A percentile compares a stretch with the other conserved stretches of the same genome.
phyloP scores from a whole-genome alignment of 2,113 vertebrate species.

The Actinemys pallida region DNA sequence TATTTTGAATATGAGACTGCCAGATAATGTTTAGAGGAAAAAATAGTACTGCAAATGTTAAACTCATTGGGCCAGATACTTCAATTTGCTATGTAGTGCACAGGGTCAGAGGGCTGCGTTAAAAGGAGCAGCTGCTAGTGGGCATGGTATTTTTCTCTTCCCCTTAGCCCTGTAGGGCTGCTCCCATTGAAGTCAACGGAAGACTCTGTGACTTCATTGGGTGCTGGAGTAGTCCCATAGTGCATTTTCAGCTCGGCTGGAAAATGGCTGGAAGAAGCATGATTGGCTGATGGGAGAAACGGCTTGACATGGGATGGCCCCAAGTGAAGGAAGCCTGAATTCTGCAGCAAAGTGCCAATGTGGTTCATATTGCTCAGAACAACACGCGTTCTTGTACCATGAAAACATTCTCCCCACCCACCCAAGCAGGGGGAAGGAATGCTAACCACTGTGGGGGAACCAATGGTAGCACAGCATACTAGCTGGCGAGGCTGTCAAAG shows the following conservation, averaged over 20 bases:
- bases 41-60: neutral
- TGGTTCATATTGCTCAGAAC: rapidly evolving
- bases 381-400: neutral
- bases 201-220: conserved; percentile 34
- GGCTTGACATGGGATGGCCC: neutral
- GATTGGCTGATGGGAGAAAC: neutral
- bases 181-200: conserved; percentile 56
- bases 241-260: conserved; percentile 25
- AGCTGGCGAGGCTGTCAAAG: conserved; percentile 44
- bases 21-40: conserved; percentile 30
- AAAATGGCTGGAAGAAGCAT: neutral
- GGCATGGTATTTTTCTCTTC: neutral
- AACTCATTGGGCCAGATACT: neutral
- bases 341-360: neutral
- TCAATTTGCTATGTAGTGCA: neutral
- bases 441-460: neutral
- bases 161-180: neutral
- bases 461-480: conserved; percentile 44
- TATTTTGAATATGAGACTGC: conserved; percentile 72
- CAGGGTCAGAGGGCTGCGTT: neutral
- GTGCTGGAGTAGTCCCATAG: conserved; percentile 37
- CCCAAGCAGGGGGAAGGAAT: conserved; percentile 4
- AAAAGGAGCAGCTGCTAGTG: neutral
- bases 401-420: neutral
- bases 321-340: neutral